Conservation (phyloP, 2,888 invertebrate species). For the Stenchaetothrips biformis region DNA sequence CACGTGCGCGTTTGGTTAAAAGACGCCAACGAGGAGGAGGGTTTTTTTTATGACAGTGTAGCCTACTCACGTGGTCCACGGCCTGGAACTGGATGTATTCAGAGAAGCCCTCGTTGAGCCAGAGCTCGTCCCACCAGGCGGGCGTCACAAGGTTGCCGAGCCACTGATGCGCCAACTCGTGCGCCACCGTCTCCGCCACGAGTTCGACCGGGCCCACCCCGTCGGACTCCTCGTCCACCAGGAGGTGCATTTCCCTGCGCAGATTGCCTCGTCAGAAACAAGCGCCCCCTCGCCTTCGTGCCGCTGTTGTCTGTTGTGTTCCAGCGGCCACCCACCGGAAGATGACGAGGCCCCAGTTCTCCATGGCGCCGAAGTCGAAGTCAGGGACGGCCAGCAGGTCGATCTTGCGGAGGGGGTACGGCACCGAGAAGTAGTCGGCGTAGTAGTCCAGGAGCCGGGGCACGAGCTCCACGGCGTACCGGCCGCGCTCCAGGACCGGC, state of each 20-base stretch:
- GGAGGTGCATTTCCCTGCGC: neutral
- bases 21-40: too few relatives aligned
- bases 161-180: slow-evolving; percentile 14
- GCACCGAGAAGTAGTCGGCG: neutral
- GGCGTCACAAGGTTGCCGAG: slow-evolving; percentile 15
- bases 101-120: slow-evolving; percentile 22
- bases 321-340: neutral
- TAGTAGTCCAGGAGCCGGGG: neutral
- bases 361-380: slow-evolving; percentile 8
- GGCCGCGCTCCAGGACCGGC: neutral
- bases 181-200: neutral
- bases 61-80: neutral
- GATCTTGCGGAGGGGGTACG: neutral
- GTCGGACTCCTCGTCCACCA: neutral
- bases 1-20: neutral
- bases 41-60: neutral
- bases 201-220: neutral
- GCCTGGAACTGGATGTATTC: neutral
- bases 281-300: too few relatives aligned
- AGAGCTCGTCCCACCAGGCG: slow-evolving; percentile 9
- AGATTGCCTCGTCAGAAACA: too few relatives aligned
- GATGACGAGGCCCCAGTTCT: slow-evolving; percentile 20
- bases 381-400: slow-evolving; percentile 10
- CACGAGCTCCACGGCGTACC: neutral
- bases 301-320: too few relatives aligned